Percentiles rank a stretch among this genome's conserved stretches.
Evolutionary conservation across 2,888 invertebrate species (phyloP).

Genomic region (Ypsolopha sequella): DNA sequence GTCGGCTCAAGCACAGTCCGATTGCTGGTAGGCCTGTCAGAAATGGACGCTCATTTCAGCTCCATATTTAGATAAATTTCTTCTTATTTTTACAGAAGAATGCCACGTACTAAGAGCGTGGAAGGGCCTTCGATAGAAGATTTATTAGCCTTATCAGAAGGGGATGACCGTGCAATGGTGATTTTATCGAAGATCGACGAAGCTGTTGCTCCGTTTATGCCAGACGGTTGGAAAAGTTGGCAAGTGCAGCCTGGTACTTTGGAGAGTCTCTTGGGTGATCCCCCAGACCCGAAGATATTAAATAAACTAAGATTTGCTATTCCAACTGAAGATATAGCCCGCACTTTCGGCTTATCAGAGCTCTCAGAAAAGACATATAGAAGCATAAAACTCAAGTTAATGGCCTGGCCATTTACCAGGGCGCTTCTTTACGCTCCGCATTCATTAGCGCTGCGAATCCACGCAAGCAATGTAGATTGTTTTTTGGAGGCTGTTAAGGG

Average conservation of each 20-base stretch:
- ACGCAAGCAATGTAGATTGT: constrained; percentile 1
- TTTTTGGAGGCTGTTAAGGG: constrained; percentile 2
- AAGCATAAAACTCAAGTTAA: background rate
- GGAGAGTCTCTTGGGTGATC: background rate
- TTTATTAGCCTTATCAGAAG: too few relatives aligned
- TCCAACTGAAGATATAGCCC: constrained; percentile 2
- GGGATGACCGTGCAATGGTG: too few relatives aligned
- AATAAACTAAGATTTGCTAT: constrained; percentile 7
- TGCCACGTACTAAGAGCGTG: too few relatives aligned
- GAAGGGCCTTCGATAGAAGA: too few relatives aligned
- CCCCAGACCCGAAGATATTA: constrained; percentile 4
- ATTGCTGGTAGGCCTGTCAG: too few relatives aligned
- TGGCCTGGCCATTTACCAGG: constrained; percentile 6
- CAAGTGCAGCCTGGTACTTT: background rate
- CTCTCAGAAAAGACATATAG: constrained; percentile 2
- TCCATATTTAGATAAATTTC: too few relatives aligned
- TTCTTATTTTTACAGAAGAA: too few relatives aligned
- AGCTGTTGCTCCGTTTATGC: background rate
- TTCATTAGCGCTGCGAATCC: constrained; percentile 3
- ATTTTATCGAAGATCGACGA: background rate
- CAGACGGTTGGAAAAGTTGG: background rate
- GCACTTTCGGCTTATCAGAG: constrained; percentile 1
- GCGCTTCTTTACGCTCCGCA: constrained; percentile 6
- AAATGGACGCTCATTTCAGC: too few relatives aligned
- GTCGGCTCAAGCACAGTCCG: too few relatives aligned